Base-by-base conservation (phyloP, 2,113 vertebrate species). In the Harpagus bidentatus region DNA sequence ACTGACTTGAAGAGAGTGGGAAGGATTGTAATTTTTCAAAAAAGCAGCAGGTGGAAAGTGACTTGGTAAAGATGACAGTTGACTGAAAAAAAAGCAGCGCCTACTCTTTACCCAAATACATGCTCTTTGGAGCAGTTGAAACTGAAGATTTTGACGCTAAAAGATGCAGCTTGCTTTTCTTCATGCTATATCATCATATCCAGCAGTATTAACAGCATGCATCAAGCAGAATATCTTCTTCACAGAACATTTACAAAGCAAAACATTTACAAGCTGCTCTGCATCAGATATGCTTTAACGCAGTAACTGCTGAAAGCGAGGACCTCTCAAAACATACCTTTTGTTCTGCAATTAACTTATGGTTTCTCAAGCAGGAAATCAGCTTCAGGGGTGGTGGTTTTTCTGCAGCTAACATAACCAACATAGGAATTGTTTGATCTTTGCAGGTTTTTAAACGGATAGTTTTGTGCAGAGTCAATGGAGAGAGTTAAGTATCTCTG, bases 301-400 rank as follows among this genome's bases (percentile, higher is more conserved):
- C 66, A 69, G 63, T 59, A 52, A 62, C 91, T 95, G 95, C 91
- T 91, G 53, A 82, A 96, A 83, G 85, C 58, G 8, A 95, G 80
- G 93, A 97, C 85, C 95, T 97, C 79, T 78, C 73, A 58, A 94
- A 97, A 94, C 1, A 4, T 90, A 84, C 65, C 91, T 94, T 96
- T 97, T 95, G 94, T 82, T 97, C 82, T 94, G 89, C 93, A 96
- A 94, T 90, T 82, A 95, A 88, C 62, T 91, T 67, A 82, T 80
- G 93, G 96, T 96, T 98, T 98, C 95, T 97, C 90, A 97, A 96
- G 97, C 98, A 98, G 98, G 98, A 98, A 98, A 97, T 97, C 87
- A 93, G 96, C 93, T 86, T 96, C 84, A 88, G 90, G 93, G 86
- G 83, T 95, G 88, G 97, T 95, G 96, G 96, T 94, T 98, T 98